Evolutionary conservation across 2,113 vertebrate genomes (phyloP).

Genomic region (Cisticola juncidis): DNA sequence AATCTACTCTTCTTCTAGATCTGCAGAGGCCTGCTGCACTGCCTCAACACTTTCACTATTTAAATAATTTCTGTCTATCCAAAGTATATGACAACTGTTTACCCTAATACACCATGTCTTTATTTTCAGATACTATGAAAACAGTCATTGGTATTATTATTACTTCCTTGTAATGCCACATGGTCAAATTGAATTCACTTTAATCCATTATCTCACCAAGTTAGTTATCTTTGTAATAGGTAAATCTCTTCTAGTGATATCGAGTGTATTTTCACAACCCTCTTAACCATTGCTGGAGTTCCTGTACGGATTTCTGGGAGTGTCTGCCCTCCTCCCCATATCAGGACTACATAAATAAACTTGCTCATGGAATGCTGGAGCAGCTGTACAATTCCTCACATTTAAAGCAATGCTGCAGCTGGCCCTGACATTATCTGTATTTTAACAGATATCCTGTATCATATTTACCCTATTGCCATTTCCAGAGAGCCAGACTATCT

Average conservation of each 20-base stretch:
- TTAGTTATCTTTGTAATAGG: not conserved
- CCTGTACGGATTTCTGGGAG: not conserved
- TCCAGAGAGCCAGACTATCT: not conserved
- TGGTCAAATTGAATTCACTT: not conserved
- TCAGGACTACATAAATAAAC: not conserved
- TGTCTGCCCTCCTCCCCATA: not conserved
- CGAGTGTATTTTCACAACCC: not conserved
- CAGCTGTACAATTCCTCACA: slow-evolving; percentile 15
- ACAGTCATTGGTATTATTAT: not conserved
- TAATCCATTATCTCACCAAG: not conserved
- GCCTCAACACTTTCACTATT: not conserved
- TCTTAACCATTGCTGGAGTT: not conserved
- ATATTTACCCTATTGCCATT: not conserved
- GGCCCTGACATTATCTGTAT: not conserved
- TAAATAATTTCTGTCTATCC: not conserved
- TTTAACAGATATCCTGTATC: not conserved
- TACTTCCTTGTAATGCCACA: not conserved
- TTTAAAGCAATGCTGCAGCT: not conserved
- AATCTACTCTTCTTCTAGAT: not conserved
- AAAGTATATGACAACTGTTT: not conserved
- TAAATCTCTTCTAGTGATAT: not conserved
- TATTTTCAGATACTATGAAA: not conserved
- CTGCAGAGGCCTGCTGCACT: not conserved
- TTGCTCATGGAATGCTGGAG: not conserved
- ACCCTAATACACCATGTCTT: not conserved